Evolutionary conservation across 2,113 vertebrate genomes (phyloP), one percentile per base, ranked within the genome.

Genomic region (Rhegmatorhina hoffmannsi): DNA sequence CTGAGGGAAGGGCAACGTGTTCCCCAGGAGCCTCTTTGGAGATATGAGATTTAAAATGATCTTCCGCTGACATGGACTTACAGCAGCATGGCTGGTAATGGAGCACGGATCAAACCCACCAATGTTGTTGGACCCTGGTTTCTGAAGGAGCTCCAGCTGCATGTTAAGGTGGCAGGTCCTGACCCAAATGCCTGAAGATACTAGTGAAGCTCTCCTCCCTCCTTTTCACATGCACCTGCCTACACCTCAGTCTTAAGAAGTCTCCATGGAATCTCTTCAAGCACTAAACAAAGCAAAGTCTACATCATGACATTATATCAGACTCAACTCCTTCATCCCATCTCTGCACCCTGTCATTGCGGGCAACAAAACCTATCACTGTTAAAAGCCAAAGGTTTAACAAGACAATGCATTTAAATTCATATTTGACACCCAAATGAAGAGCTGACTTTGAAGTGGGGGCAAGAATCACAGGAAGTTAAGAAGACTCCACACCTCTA

Each of bases 101-200:
- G 29, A 76, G 40, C 5, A 40, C 0, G 0, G 63, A 84, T 53
- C 59, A 67, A 84, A 84, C 13, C 10, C 63, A 53, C n/a, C 1
- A 0, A 29, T 11, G 11, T 14, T 56, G 68, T 60, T 78, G 29
- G 63, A 82, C 38, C 11, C 8, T 40, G 66, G n/a, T 14, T 74
- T 58, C n/a, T 67, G 23, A 33, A 56, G 55, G 36, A 74, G 17
- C 29, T 85, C 44, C 31, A 64, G 38, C 7, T 56, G 44, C 6
- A 91, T 93, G 7, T 83, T 26, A 55, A 58, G 8, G 16, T 33
- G 33, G 25, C 2, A 18, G 33, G n/a, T 62, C 69, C 31, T 40
- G 19, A 44, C 17, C 26, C 13, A 63, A 73, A 6, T 26, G 6
- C 43, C 44, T 78, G 7, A 78, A 79, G n/a, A 36, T 0, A 49